Conservation (phyloP, 2,113 vertebrate species). For the Myiopsitta monachus region DNA sequence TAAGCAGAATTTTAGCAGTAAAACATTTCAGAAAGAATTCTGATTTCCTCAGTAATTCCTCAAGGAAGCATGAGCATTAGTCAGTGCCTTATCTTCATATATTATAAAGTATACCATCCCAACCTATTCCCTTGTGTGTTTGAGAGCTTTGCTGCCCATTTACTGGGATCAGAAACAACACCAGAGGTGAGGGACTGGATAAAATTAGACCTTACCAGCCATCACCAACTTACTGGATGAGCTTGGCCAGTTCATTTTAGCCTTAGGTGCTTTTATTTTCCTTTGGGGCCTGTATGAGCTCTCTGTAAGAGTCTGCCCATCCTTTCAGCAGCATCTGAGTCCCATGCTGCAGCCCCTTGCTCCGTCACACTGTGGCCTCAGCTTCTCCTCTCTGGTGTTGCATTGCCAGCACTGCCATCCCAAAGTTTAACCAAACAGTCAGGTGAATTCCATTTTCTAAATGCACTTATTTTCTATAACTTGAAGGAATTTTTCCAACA, state of each 20-base stretch:
- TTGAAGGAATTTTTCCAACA: background rate
- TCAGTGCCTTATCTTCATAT: background rate
- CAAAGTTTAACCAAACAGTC: background rate
- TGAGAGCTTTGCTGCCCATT: background rate
- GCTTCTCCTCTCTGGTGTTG: accelerated
- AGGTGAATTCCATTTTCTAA: background rate
- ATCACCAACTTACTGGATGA: background rate
- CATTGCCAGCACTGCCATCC: background rate
- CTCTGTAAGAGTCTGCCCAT: background rate
- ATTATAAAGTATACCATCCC: background rate
- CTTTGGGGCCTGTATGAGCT: background rate
- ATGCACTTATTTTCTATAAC: background rate
- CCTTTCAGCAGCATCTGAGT: background rate
- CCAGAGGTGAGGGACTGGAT: background rate
- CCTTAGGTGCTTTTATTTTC: background rate
- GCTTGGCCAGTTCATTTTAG: background rate
- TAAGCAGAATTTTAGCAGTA: background rate
- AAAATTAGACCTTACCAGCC: background rate
- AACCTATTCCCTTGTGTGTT: background rate
- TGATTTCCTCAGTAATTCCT: background rate
- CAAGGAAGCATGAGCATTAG: background rate
- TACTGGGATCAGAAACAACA: accelerated
- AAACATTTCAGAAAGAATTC: background rate
- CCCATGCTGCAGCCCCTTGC: accelerated
- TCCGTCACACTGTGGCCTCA: background rate